Evolutionary conservation across 2,797 vertebrate genomes (phyloP).

Genomic region (Ataeniobius toweri): DNA sequence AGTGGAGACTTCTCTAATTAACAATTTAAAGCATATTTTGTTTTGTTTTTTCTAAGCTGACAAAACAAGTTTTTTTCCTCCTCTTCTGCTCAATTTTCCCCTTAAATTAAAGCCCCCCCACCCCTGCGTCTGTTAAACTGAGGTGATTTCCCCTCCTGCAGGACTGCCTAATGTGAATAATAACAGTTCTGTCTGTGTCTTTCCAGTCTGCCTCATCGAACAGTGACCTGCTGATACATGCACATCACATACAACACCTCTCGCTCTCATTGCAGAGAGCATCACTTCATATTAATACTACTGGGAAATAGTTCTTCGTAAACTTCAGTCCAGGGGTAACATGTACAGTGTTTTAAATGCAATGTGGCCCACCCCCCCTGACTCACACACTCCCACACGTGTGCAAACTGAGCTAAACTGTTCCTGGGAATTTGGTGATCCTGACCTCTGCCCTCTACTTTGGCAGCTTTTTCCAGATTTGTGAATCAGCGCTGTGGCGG

Average conservation of each 20-base stretch:
- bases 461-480: conserved; percentile 64
- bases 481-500: conserved; percentile 24
- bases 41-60: background rate
- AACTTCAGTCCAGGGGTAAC: background rate
- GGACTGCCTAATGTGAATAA: conserved; percentile 52
- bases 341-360: background rate
- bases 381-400: conserved; percentile 48
- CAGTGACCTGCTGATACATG: conserved; percentile 60
- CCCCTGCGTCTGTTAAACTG: conserved; percentile 3
- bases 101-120: conserved; percentile 20
- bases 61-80: background rate
- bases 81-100: conserved; percentile 20
- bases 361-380: conserved; percentile 1
- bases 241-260: background rate
- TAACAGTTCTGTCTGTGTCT: conserved; percentile 55
- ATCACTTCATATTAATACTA: background rate
- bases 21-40: background rate
- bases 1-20: too few species aligned
- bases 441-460: conserved; percentile 59
- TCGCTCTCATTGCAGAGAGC: background rate
- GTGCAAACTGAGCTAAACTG: conserved; percentile 71
- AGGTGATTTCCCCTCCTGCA: conserved; percentile 64
- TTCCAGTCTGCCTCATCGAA: conserved; percentile 47
- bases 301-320: background rate
- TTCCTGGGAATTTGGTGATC: conserved; percentile 58